Evolutionary conservation across 1,140 invertebrate genomes (phyloP), one percentile per base, ranked within the genome.

Genomic region (Adelges cooleyi): DNA sequence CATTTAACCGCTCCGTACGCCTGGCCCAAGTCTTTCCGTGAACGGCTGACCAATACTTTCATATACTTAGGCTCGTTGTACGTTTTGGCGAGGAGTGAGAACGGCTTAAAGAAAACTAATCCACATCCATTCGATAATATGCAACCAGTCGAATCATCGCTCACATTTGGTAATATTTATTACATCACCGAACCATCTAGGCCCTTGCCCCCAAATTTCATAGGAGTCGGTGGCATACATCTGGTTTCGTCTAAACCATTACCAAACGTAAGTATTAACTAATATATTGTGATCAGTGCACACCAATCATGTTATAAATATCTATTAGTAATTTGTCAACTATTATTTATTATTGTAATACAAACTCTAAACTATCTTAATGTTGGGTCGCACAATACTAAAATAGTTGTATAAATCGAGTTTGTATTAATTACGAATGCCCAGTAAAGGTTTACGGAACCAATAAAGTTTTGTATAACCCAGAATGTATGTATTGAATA

Each of bases 161-260:
- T n/a, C n/a, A n/a, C n/a, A n/a, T n/a, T n/a, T n/a, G n/a, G n/a
- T n/a, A n/a, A n/a, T n/a, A n/a, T n/a, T n/a, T n/a, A n/a, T n/a
- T n/a, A n/a, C n/a, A n/a, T n/a, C n/a, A n/a, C n/a, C n/a, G n/a
- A n/a, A n/a, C n/a, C n/a, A n/a, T n/a, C n/a, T 0, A 77, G 76
- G 62, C 77, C 84, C 13, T 72, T 80, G 48, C 76, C 80, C 0
- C 80, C 84, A 0, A 80, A 79, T 65, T 74, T 85, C 1, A 79
- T 85, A 11, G 83, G 86, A 75, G 73, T 86, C 25, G 84, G 82
- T 17, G 85, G 84, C 2, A 78, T 85, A 67, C 83, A 85, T 69
- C 77, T 84, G 13, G 72, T 73, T 50, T 72, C 81, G 66, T 68
- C 79, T 0, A 80, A 83, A 68, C 74, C 75, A 10, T 69, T 85